Conservation (phyloP, 2,888 invertebrate species). For the Orchesellides sinensis region DNA sequence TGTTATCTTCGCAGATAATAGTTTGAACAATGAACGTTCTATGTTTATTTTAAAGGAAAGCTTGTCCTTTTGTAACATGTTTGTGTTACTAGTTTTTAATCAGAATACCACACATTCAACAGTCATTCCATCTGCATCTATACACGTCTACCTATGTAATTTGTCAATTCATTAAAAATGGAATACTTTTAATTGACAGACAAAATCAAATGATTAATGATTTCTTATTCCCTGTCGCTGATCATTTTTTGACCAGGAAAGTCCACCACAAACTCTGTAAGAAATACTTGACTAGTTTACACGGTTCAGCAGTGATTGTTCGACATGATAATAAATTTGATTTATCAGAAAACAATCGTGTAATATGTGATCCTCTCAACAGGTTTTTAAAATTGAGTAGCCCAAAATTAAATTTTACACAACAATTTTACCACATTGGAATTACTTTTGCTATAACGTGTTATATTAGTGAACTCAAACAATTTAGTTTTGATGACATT, state of each 20-base stretch:
- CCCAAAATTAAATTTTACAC: background rate
- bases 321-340: background rate
- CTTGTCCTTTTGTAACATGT: no score
- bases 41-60: no score
- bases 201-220: background rate
- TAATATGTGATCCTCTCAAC: constrained; percentile 11
- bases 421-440: background rate
- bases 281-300: background rate
- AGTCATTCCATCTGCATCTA: background rate
- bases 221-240: background rate
- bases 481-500: background rate
- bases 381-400: background rate
- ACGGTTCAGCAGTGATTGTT: background rate
- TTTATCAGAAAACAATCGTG: background rate
- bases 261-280: background rate
- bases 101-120: background rate
- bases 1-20: no score
- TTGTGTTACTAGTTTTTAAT: no score
- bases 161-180: background rate
- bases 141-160: background rate
- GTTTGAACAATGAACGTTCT: no score
- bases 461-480: background rate
- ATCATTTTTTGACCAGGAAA: background rate
- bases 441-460: background rate
- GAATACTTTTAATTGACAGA: background rate